Evolutionary conservation across 2,797 vertebrate genomes (phyloP).

Genomic region (Sebastes matsubarae): DNA sequence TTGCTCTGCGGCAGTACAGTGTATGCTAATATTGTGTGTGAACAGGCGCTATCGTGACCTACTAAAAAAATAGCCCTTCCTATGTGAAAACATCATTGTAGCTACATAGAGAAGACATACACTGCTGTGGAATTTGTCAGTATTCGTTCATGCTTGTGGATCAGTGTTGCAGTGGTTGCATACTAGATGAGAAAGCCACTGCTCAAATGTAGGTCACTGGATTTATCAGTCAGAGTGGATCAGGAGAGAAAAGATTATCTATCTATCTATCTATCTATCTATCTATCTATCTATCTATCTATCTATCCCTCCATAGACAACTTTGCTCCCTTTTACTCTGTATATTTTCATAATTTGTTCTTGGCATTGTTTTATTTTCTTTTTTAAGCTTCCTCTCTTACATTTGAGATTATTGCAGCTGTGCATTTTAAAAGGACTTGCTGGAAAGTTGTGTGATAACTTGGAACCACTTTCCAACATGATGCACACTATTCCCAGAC

Average conservation of each 20-base stretch:
- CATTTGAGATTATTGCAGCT: neutral
- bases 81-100: neutral
- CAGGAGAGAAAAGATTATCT: neutral
- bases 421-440: neutral
- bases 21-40: neutral
- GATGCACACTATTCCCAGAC: neutral
- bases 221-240: slow-evolving; percentile 39
- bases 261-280: neutral
- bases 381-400: neutral
- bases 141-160: neutral
- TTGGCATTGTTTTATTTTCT: neutral
- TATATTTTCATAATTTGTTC: neutral
- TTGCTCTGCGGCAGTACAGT: neutral
- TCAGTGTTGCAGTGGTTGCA: slow-evolving; percentile 15
- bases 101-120: neutral
- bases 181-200: slow-evolving; percentile 14
- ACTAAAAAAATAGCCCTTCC: neutral
- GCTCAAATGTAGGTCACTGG: slow-evolving; percentile 67
- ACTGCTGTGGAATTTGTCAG: neutral
- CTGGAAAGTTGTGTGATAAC: neutral
- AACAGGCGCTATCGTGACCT: neutral
- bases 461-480: neutral
- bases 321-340: neutral
- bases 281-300: neutral
- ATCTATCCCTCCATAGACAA: neutral